Evolutionary conservation across 2,113 vertebrate genomes (phyloP).

Genomic region (Crotalus horridus): DNA sequence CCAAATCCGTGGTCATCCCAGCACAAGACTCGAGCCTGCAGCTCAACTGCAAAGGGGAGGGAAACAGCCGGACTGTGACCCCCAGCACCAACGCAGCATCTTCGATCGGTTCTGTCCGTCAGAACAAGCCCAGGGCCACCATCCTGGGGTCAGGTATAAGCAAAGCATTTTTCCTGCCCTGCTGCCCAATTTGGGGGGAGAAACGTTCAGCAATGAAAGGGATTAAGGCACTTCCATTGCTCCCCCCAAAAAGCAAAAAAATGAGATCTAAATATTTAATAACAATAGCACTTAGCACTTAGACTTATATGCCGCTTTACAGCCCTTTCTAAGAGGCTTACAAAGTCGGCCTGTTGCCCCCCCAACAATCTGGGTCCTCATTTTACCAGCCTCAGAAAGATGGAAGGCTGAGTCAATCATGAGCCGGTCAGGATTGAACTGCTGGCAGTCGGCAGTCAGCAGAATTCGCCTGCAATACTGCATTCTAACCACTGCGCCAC

Average conservation of each 20-base stretch:
- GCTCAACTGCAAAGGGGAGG: constrained; percentile 94
- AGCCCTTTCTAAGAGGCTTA: no score
- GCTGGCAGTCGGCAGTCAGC: no score
- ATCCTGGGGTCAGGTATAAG: constrained; percentile 84
- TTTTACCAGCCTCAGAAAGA: no score
- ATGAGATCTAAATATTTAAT: background rate
- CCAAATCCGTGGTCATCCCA: constrained; percentile 88
- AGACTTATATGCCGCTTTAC: no score
- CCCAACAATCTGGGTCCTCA: no score
- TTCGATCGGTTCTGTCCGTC: constrained; percentile 68
- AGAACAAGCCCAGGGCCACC: constrained; percentile 78
- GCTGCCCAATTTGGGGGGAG: background rate
- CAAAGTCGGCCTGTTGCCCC: no score
- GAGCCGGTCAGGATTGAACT: no score
- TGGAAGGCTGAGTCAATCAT: no score
- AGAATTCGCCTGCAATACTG: no score
- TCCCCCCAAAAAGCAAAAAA: background rate
- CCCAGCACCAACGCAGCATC: constrained; percentile 59
- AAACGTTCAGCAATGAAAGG: background rate
- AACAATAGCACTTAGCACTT: background rate
- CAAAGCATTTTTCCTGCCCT: background rate
- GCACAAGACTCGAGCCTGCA: constrained; percentile 90
- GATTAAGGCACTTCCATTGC: background rate
- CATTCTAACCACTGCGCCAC: no score
- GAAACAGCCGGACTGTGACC: constrained; percentile 75